phyloP scores from a whole-genome alignment of 2,113 vertebrate species.

The Dryoscopus gambensis region DNA sequence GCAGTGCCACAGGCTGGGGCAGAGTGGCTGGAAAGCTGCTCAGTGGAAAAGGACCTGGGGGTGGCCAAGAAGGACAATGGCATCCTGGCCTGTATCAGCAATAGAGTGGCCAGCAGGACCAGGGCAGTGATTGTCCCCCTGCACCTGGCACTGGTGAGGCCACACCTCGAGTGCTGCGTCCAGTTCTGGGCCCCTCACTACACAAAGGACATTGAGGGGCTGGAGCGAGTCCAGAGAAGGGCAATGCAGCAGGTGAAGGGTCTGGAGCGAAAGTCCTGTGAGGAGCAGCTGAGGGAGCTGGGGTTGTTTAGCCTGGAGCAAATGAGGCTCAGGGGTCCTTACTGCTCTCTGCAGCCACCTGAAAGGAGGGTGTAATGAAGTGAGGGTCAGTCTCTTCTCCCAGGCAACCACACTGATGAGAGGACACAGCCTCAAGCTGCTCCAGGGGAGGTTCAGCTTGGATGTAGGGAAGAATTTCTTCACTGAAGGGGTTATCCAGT shows the following conservation, averaged over 20 bases:
- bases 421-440: background rate
- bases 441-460: background rate
- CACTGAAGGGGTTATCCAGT: background rate
- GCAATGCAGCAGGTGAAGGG: background rate
- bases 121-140: background rate
- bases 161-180: background rate
- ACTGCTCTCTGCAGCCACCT: accelerated
- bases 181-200: background rate
- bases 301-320: background rate
- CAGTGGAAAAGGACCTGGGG: background rate
- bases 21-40: background rate
- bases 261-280: background rate
- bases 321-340: background rate
- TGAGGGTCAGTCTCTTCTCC: background rate
- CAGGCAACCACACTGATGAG: background rate
- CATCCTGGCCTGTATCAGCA: background rate
- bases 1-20: background rate
- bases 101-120: background rate
- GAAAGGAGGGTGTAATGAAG: background rate
- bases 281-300: background rate
- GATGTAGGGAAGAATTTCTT: background rate
- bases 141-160: background rate
- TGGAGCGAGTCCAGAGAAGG: background rate
- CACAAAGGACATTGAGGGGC: background rate
- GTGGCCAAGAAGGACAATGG: background rate